Evolutionary conservation across 2,888 invertebrate species (phyloP), one percentile per base, ranked within the genome.

Genomic region (Adelphocoris suturalis): DNA sequence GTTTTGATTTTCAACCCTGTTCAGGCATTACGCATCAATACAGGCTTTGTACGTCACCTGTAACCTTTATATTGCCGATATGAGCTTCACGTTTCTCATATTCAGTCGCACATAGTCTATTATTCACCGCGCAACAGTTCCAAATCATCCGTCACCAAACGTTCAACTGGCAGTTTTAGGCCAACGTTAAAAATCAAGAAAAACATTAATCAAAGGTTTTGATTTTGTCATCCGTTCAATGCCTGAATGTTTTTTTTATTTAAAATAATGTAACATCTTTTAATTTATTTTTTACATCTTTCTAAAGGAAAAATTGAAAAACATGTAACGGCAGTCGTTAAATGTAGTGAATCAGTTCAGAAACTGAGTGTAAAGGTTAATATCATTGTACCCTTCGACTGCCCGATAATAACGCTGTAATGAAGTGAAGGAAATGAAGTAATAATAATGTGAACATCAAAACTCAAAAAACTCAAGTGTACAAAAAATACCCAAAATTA

Each of bases 401-500:
- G 82, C 82, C 82, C 82, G 23, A 23, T 82, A 52, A 55, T 82
- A 82, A 82, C 52, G 68, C 68, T 68, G 68, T 68, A 68, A 68
- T 23, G 68, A 48, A 47, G 46, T 46, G 80, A 47, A 23, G 23
- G 46, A 78, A 82, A 81, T 47, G 81, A 81, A 48, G 52, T 28
- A 84, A 84, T 68, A 68, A 68, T 23, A 23, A 68, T 68, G 23
- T 68, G 68, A 68, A 68, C 28, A 28, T 86, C 52, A 46, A 89
- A 78, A 90, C 80, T 81, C 46, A 86, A 81, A 80, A 78, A 87
- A 91, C 68, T 87, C 37, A 82, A 90, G 87, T 91, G 91, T 91
- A 91, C 91, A 92, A 91, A 92, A 90, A 86, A 90, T 91, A 91
- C 86, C 90, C 88, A 91, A 92, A 92, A 91, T 91, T 89, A 91